Base-by-base conservation (phyloP, 2,113 vertebrate species). In the Alaudala cheleensis region DNA sequence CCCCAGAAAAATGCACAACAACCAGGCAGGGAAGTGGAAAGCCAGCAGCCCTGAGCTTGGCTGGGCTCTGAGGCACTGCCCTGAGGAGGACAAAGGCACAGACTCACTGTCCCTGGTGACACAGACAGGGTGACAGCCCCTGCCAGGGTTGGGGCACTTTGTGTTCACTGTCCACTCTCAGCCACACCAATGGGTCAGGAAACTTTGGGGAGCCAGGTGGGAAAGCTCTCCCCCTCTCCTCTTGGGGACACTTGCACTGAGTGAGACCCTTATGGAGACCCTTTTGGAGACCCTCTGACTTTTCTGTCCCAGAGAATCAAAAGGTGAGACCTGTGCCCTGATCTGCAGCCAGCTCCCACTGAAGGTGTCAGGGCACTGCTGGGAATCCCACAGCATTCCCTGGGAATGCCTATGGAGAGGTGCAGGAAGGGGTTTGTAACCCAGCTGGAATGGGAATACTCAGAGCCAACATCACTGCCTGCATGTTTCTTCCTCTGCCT, bases 281-380 rank as follows among this genome's bases (percentile, higher is more conserved):
- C 37, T 37, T 37, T 7, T 0, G 0, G 80, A 40, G 25, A 33
- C 22, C 11, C 17, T 54, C 40, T 33, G 8, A 6, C 26, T 83
- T 26, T 50, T 40, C 31, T 45, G 9, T 12, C 77, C 42, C 37
- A 44, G 12, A n/a, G 51, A 86, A 70, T 2, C 1, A 1, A 31
- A 20, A 25, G 0, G 1, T 0, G 14, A 39, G 10, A 3, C 2
- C 12, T 22, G 16, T 37, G 33, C 28, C 33, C 12, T 56, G 14
- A 29, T 33, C 28, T 31, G 29, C 67, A 81, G 77, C 14, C 61
- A 39, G 44, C 14, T 72, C 57, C 67, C 25, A 2, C 47, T 50
- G 57, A 10, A 31, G 65, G 33, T 49, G 28, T 4, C 39, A 58
- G 61, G 13, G 39, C 56, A 20, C 6, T 39, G 33, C 69, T 54